These are phyloP conservation scores for Drosophila robusta DNA, from an alignment of 2,888 invertebrate genomes.

Conservation along the genomic window DNA sequence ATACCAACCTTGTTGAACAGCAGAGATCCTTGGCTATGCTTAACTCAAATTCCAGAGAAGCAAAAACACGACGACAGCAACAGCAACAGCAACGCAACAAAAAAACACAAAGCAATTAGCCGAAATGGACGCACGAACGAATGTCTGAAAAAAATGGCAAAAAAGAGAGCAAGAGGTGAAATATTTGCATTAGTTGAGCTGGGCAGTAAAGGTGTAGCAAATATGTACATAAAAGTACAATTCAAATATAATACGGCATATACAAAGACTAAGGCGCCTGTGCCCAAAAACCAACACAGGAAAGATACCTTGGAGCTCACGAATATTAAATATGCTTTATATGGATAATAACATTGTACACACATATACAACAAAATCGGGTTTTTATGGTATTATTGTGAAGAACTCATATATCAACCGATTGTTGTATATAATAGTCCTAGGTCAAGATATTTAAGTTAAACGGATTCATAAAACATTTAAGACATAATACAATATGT, in stretches of 20 bases:
- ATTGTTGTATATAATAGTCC: no score
- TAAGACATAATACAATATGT: no score
- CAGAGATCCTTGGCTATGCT: conserved; percentile 58
- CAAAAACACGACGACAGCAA: conserved; percentile 25
- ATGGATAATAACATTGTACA: no score
- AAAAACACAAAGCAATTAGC: conserved; percentile 75
- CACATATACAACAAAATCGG: no score
- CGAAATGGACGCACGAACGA: conserved; percentile 69
- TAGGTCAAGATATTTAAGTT: no score
- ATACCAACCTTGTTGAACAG: conserved; percentile 68
- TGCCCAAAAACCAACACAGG: background rate
- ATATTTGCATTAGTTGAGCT: conserved; percentile 74
- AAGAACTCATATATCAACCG: no score
- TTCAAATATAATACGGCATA: conserved; percentile 36
- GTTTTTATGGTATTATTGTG: no score
- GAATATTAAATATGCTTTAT: conserved; percentile 4
- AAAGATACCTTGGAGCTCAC: background rate
- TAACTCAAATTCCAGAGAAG: conserved; percentile 44
- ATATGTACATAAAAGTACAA: conserved; percentile 59
- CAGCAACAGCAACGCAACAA: conserved; percentile 16
- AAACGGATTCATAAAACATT: no score
- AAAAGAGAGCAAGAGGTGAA: conserved; percentile 55
- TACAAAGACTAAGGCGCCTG: background rate
- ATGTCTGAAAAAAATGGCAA: conserved; percentile 55
- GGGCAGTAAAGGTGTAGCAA: conserved; percentile 48